These are phyloP conservation scores for Myrmecobius fasciatus DNA, from an alignment of 2,113 vertebrate species.

Conservation along the genomic window DNA sequence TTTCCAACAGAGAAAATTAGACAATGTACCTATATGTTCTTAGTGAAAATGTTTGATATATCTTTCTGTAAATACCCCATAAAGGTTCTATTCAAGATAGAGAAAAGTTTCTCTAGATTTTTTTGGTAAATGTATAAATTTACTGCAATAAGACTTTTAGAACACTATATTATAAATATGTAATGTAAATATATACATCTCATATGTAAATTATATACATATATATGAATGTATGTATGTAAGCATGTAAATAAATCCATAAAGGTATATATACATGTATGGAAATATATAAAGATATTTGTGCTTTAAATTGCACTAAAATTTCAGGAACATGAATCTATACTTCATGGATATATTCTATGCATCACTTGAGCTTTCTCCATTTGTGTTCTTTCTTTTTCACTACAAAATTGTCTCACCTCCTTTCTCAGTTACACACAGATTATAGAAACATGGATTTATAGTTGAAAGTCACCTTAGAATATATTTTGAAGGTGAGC, in stretches of 20 bases:
- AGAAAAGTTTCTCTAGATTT: background rate
- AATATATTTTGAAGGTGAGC: no score
- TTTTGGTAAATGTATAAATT: background rate
- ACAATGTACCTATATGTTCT: background rate
- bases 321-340: background rate
- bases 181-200: background rate
- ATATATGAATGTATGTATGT: background rate
- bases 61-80: background rate
- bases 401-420: background rate
- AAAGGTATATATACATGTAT: no score
- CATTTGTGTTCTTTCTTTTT: background rate
- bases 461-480: no score
- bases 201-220: no score
- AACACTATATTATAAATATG: background rate
- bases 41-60: background rate
- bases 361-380: background rate
- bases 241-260: background rate
- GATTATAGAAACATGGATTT: no score
- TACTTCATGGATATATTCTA: background rate
- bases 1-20: background rate
- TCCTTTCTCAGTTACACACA: no score
- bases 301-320: background rate
- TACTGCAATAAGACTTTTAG: background rate
- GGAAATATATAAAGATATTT: background rate
- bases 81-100: background rate